These are phyloP conservation scores for Lucilia cuprina DNA, from an alignment of 1,140 invertebrate species.

Conservation along the genomic window DNA sequence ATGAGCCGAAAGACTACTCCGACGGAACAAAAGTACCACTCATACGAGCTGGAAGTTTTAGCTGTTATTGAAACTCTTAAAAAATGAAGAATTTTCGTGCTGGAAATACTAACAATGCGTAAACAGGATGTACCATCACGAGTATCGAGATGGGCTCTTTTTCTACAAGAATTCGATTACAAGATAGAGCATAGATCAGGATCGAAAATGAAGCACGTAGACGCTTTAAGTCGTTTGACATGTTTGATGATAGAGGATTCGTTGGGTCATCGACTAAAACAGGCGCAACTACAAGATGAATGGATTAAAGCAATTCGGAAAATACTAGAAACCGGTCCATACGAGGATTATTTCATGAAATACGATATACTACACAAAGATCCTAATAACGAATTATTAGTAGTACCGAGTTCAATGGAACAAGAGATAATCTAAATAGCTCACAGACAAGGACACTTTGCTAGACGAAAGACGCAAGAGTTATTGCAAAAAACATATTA, in stretches of 20 bases:
- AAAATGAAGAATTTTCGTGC: slow-evolving; percentile 46
- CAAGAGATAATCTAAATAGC: too few relatives aligned
- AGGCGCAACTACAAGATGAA: slow-evolving; percentile 34
- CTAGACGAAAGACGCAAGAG: background rate
- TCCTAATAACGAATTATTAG: background rate
- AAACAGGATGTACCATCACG: slow-evolving; percentile 37
- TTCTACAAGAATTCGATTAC: background rate
- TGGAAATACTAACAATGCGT: slow-evolving; percentile 42
- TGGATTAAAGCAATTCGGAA: slow-evolving; percentile 21
- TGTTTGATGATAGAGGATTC: slow-evolving; percentile 35
- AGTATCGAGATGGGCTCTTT: too few relatives aligned
- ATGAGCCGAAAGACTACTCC: slow-evolving; percentile 58
- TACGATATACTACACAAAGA: background rate
- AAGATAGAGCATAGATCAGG: background rate
- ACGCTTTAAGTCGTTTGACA: slow-evolving; percentile 14
- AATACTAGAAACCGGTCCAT: slow-evolving; percentile 16
- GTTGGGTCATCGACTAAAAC: slow-evolving; percentile 22
- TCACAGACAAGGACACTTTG: background rate
- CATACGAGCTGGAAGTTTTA: slow-evolving; percentile 54
- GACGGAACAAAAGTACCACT: slow-evolving; percentile 42
- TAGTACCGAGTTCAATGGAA: too few relatives aligned
- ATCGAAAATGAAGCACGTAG: background rate
- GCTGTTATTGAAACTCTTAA: slow-evolving; percentile 60
- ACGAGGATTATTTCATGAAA: slow-evolving; percentile 27
- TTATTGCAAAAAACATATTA: background rate